Percentiles rank a stretch among this genome's conserved stretches.
phyloP scores from a whole-genome alignment of 92 coral and sea anemone species.

The Actinernus sp. region DNA sequence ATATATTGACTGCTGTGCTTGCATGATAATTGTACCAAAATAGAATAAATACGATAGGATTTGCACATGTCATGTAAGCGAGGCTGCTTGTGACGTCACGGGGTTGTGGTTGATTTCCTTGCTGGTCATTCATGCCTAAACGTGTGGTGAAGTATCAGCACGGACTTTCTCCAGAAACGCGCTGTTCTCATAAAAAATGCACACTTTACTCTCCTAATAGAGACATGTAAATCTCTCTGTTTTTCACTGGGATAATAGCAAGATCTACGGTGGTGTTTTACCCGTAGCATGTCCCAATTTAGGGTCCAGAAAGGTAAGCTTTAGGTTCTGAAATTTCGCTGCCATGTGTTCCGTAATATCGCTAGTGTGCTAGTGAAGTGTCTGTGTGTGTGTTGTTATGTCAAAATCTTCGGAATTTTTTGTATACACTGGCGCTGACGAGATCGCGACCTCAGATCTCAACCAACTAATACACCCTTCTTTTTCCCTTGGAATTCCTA shows the following conservation, averaged over 20 bases:
- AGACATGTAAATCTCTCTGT: conserved; percentile 36
- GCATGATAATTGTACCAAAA: too few species aligned
- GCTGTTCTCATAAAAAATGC: conserved; percentile 54
- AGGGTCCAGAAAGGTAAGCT: conserved; percentile 94
- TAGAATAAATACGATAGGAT: too few species aligned
- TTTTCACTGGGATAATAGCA: conserved; percentile 15
- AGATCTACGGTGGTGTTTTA: conserved; percentile 9
- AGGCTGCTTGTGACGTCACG: conserved; percentile 67
- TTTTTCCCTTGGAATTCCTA: too few species aligned
- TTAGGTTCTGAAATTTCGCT: neutral
- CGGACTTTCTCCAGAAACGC: conserved; percentile 14
- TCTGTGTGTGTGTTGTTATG: neutral
- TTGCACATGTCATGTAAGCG: conserved; percentile 57
- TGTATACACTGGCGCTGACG: too few species aligned
- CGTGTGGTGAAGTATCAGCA: conserved; percentile 26
- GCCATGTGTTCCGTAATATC: too few species aligned
- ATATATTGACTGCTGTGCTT: too few species aligned
- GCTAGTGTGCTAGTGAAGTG: neutral
- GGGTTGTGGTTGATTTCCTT: conserved; percentile 48
- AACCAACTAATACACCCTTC: too few species aligned
- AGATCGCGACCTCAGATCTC: too few species aligned
- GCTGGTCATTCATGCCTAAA: conserved; percentile 12
- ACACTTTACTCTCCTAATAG: conserved; percentile 15
- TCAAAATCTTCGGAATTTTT: conserved; percentile 7
- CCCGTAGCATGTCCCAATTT: conserved; percentile 81